Evolutionary conservation across 2,797 vertebrate species (phyloP).

Genomic region (Pitangus sulphuratus): DNA sequence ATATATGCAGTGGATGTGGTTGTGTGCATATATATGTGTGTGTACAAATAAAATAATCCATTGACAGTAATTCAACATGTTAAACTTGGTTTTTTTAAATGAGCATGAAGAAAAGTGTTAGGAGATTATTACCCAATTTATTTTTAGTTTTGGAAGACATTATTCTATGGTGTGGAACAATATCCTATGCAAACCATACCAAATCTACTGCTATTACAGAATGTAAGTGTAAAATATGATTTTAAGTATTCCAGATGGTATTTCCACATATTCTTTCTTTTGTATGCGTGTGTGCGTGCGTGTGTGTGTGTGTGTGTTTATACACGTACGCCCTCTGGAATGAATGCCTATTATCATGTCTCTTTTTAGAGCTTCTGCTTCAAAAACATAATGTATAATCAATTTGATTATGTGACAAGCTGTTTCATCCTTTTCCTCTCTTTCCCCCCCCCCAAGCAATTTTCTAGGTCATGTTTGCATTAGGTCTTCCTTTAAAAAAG

Average conservation of each 20-base stretch:
- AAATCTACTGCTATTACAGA: neutral
- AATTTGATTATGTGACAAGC: conserved; percentile 57
- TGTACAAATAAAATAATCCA: neutral
- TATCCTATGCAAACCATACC: neutral
- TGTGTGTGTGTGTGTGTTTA: neutral
- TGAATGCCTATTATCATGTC: conserved; percentile 5
- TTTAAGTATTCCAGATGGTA: neutral
- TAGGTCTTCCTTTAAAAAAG: neutral
- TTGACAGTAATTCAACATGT: neutral
- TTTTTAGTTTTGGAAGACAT: neutral
- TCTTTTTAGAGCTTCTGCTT: conserved; percentile 31
- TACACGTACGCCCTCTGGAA: neutral
- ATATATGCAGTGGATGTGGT: neutral
- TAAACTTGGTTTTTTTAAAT: neutral
- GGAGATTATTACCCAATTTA: neutral
- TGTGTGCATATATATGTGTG: neutral
- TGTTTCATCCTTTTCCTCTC: conserved; percentile 7
- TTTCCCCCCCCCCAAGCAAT: neutral
- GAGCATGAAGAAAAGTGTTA: neutral
- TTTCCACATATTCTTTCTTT: neutral
- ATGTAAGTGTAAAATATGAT: neutral
- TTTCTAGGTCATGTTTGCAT: conserved; percentile 53
- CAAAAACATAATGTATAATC: conserved; percentile 58
- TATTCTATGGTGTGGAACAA: neutral
- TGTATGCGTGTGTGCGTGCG: neutral